Evolutionary conservation across 2,113 vertebrate species (phyloP).

Genomic region (Herpailurus yagouaroundi): DNA sequence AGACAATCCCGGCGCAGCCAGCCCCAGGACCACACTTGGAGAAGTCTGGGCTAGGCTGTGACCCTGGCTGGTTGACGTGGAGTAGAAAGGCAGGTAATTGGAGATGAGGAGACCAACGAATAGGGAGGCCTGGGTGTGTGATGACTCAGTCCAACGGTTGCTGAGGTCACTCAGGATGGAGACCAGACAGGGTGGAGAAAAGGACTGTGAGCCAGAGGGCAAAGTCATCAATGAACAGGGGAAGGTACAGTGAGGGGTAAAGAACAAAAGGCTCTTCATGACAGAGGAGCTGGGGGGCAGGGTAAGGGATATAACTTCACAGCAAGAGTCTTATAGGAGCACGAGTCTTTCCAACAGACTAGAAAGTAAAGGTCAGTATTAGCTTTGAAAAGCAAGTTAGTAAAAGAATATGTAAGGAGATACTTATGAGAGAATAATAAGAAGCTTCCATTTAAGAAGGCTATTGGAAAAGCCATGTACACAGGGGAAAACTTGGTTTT

Average conservation of each 20-base stretch:
- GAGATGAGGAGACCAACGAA: neutral
- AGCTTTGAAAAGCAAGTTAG: neutral
- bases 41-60: neutral
- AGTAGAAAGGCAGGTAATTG: neutral
- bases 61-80: neutral
- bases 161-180: conserved; percentile 56
- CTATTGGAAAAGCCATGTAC: accelerated
- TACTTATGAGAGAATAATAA: neutral
- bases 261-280: neutral
- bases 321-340: neutral
- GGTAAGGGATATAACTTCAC: neutral
- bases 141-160: neutral
- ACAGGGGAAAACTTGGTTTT: neutral
- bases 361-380: neutral
- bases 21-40: neutral
- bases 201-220: neutral
- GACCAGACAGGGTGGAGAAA: conserved; percentile 47
- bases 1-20: no score
- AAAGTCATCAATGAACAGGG: neutral
- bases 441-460: neutral
- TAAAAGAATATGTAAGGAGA: neutral
- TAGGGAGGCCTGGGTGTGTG: neutral
- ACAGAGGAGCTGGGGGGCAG: neutral
- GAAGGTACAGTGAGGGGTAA: neutral
- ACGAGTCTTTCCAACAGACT: neutral